phyloP scores from a whole-genome alignment of 2,113 vertebrate genomes.

The Xyrauchen texanus region DNA sequence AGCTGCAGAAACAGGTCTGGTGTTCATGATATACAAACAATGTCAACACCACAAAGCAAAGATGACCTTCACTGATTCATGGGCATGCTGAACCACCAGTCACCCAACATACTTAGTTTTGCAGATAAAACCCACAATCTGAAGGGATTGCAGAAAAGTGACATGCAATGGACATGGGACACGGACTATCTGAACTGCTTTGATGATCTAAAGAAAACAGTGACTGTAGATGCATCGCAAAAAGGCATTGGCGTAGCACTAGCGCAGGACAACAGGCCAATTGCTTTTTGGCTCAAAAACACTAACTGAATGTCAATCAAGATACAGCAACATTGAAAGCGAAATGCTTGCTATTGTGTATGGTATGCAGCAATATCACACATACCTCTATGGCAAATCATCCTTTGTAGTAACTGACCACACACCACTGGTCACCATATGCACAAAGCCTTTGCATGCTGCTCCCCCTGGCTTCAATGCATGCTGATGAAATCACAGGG shows the following conservation, averaged over 20 bases:
- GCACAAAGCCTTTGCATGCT: conserved; percentile 34
- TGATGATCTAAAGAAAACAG: conserved; percentile 26
- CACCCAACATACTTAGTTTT: conserved; percentile 17
- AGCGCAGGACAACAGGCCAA: conserved; percentile 13
- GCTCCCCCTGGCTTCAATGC: conserved; percentile 1
- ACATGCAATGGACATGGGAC: conserved; percentile 32
- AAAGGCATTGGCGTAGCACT: not conserved
- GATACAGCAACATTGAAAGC: conserved; percentile 33
- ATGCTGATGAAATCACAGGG: conserved; percentile 34
- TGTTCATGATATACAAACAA: conserved; percentile 19
- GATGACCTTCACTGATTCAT: conserved; percentile 15
- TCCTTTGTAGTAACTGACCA: conserved; percentile 28
- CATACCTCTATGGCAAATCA: conserved; percentile 22
- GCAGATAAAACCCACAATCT: conserved; percentile 5
- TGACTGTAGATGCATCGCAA: conserved; percentile 3
- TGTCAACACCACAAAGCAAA: conserved; percentile 33
- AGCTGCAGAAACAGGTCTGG: no score
- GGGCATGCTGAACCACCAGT: conserved; percentile 14
- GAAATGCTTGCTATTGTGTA: no score
- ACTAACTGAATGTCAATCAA: conserved; percentile 27
- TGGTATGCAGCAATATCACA: no score
- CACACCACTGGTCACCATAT: conserved; percentile 22
- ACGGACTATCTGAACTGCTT: conserved; percentile 28
- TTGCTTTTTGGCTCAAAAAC: conserved; percentile 39
- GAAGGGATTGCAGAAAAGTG: no score